phyloP scores from a whole-genome alignment of 2,888 invertebrate genomes.

The Epirrhoe alternata region DNA sequence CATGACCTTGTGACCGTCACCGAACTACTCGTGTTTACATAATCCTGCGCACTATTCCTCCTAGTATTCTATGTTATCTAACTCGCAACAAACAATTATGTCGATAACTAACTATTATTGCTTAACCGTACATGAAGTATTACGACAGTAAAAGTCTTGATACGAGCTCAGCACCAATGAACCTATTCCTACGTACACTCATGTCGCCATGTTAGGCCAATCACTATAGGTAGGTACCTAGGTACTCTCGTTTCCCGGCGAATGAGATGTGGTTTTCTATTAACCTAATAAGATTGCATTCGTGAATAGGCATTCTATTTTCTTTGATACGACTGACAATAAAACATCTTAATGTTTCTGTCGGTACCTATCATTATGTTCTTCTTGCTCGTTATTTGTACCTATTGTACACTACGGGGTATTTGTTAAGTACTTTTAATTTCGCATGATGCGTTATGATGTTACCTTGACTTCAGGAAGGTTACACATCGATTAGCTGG shows the following conservation, averaged over 20 bases:
- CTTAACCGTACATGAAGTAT: neutral
- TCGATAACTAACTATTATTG: neutral
- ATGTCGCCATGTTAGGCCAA: neutral
- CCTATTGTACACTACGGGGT: neutral
- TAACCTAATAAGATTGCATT: conserved; percentile 23
- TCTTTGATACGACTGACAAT: conserved; percentile 3
- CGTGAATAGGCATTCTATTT: neutral
- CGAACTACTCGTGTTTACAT: conserved; percentile 7
- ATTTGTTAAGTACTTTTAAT: neutral
- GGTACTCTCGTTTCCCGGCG: conserved; percentile 8
- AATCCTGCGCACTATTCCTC: conserved; percentile 6
- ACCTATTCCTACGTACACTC: too few species aligned
- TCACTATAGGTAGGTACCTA: too few species aligned
- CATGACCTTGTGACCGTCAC: conserved; percentile 26
- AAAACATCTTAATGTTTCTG: conserved; percentile 16
- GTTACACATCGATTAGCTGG: neutral
- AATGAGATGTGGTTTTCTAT: conserved; percentile 15
- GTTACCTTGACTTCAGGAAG: neutral
- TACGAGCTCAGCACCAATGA: neutral
- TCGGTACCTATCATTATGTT: conserved; percentile 11
- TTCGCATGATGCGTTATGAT: neutral
- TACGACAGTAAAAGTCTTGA: neutral
- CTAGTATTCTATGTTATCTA: neutral
- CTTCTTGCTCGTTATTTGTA: neutral
- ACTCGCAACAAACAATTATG: neutral